Evolutionary conservation across 2,797 vertebrate species (phyloP), one percentile per base, ranked within the genome.

Genomic region (Carduelis carduelis): DNA sequence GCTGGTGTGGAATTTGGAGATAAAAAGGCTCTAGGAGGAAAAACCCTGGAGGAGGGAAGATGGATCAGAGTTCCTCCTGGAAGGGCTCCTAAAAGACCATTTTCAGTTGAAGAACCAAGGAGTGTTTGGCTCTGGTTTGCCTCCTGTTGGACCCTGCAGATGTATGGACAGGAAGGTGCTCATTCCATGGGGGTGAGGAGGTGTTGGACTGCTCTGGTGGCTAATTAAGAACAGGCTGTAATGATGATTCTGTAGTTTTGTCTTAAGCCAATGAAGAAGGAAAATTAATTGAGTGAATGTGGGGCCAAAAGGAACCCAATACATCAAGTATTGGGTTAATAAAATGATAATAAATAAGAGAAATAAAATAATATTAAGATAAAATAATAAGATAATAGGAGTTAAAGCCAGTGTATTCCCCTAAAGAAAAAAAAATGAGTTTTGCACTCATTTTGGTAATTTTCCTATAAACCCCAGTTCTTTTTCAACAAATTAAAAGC

Each of bases 141-240:
- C 11, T 70, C 30, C 50, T 46, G 28, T 52, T 63, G 75, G 39
- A 1, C 27, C 52, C 21, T 60, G 30, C 35, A 76, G 75, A 2
- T 41, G 5, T 5, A 3, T 0, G 7, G 50, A 8, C 6, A 35
- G 39, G n/a, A 32, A 60, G 5, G 19, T 3, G 11, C n/a, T 34
- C 2, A 1, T 35, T 10, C 22, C 12, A 1, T 1, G 2, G 4
- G 27, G 21, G 34, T 50, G 34, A 26, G 34, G 77, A 66, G 14
- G 9, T 44, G 16, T 14, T 18, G 50, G 63, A 4, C 10, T 30
- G 12, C 20, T 9, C 32, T 46, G 27, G 30, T 13, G 28, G 34
- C 24, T 79, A 12, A 70, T 21, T 44, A n/a, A 46, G 34, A 63
- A 18, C 4, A 21, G 12, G 9, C 15, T 43, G 4, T 19, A 28